Conservation (phyloP, 2,888 invertebrate species). For the Mythimna loreyi region DNA sequence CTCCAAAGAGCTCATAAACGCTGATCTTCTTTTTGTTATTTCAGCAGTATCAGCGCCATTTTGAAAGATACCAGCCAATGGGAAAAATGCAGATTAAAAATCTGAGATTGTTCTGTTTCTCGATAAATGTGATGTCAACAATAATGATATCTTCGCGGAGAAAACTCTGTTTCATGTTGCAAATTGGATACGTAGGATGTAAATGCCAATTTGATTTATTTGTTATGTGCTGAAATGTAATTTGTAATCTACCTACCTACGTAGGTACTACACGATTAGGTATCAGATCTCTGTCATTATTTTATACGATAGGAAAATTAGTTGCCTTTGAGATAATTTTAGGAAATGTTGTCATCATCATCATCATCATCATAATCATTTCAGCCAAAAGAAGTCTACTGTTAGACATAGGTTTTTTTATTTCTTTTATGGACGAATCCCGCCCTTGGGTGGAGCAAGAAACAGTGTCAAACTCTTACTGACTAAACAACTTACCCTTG, state of each 20-base stretch:
- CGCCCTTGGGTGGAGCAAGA: no score
- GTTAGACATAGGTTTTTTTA: no score
- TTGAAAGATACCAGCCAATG: slow-evolving; percentile 39
- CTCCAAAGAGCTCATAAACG: slow-evolving; percentile 58
- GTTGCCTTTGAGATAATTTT: not conserved
- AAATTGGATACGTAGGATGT: slow-evolving; percentile 43
- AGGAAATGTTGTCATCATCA: no score
- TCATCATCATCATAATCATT: no score
- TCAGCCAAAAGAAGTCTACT: no score
- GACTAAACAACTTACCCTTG: no score
- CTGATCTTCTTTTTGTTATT: slow-evolving; percentile 57
- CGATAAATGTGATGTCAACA: slow-evolving; percentile 43
- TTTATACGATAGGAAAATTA: not conserved
- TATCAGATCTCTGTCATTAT: not conserved
- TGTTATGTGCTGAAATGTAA: slow-evolving; percentile 27
- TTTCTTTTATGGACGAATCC: no score
- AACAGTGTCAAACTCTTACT: no score
- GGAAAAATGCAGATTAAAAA: slow-evolving; percentile 51
- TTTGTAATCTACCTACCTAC: slow-evolving; percentile 9
- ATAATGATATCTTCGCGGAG: slow-evolving; percentile 33
- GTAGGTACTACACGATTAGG: not conserved
- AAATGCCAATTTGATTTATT: slow-evolving; percentile 54
- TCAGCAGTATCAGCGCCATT: slow-evolving; percentile 55
- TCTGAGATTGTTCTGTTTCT: slow-evolving; percentile 19
- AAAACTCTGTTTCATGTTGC: slow-evolving; percentile 38